Evolutionary conservation across 2,113 vertebrate genomes (phyloP).

Genomic region (Uropsilus gracilis): DNA sequence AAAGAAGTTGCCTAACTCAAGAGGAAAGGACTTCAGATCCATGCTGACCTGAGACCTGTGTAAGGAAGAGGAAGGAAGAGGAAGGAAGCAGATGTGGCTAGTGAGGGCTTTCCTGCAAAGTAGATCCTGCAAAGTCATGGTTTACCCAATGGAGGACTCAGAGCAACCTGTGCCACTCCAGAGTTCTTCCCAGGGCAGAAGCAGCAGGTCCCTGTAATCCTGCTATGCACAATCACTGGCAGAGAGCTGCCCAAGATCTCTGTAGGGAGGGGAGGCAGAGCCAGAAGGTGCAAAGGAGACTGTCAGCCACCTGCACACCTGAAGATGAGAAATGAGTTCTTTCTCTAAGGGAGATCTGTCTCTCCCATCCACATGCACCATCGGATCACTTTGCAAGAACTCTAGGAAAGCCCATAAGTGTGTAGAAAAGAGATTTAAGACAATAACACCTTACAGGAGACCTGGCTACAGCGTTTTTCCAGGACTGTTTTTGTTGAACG

Average conservation of each 20-base stretch:
- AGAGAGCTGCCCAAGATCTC: not conserved
- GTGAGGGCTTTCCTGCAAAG: not conserved
- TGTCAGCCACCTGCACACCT: not conserved
- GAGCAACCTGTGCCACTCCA: not conserved
- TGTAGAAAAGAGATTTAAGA: slow-evolving; percentile 25
- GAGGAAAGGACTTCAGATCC: not conserved
- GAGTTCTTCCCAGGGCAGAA: not conserved
- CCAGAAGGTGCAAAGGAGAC: not conserved
- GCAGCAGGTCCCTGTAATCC: not conserved
- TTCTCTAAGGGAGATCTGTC: not conserved
- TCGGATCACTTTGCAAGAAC: not conserved
- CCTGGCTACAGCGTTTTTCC: not conserved
- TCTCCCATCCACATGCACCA: not conserved
- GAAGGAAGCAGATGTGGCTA: not conserved
- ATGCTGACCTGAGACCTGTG: not conserved
- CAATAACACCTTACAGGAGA: not conserved
- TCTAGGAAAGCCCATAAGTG: not conserved
- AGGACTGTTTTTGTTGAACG: not conserved
- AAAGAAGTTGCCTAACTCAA: not conserved
- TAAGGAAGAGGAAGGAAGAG: not conserved
- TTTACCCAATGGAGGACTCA: not conserved
- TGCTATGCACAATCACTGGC: not conserved
- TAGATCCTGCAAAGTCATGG: not conserved
- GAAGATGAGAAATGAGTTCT: not conserved
- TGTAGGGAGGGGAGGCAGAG: not conserved